Conservation (phyloP, 2,888 invertebrate genomes). For the Ashinkailepas kermadecensis region DNA sequence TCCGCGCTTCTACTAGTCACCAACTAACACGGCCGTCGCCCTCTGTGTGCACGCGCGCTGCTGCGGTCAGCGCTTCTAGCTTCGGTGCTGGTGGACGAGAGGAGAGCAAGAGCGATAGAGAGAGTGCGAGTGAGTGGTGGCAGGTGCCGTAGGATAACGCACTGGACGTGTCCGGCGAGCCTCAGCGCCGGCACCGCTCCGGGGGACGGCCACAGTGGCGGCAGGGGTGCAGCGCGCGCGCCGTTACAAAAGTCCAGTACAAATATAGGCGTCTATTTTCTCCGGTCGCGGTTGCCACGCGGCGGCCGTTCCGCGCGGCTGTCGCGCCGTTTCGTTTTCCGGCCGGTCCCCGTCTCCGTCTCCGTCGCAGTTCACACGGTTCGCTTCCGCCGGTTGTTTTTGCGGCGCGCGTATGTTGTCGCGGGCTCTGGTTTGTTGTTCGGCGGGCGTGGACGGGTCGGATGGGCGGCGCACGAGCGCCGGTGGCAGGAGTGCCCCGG, state of each 20-base stretch:
- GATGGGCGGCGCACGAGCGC: too few relatives aligned
- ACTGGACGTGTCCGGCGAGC: not conserved
- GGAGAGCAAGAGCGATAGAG: too few relatives aligned
- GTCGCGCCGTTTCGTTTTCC: not conserved
- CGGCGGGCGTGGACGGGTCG: not conserved
- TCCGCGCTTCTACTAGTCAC: not conserved
- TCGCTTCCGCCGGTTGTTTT: not conserved
- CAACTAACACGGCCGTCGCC: not conserved
- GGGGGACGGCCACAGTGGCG: not conserved
- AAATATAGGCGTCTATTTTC: conserved; percentile 15
- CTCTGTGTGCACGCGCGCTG: not conserved
- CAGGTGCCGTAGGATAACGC: not conserved
- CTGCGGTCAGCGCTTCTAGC: not conserved
- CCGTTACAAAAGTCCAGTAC: conserved; percentile 17
- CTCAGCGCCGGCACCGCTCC: not conserved
- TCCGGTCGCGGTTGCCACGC: not conserved
- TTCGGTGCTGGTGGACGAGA: not conserved
- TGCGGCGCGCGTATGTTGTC: not conserved
- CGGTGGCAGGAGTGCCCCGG: too few relatives aligned
- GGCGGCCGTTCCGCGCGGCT: not conserved
- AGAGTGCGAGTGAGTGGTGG: too few relatives aligned
- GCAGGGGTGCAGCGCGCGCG: not conserved
- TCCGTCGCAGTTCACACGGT: not conserved
- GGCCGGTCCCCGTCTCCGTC: not conserved
- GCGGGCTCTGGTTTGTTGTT: not conserved